Evolutionary conservation across 2,888 invertebrate genomes (phyloP).

Genomic region (Cosmia pyralina): DNA sequence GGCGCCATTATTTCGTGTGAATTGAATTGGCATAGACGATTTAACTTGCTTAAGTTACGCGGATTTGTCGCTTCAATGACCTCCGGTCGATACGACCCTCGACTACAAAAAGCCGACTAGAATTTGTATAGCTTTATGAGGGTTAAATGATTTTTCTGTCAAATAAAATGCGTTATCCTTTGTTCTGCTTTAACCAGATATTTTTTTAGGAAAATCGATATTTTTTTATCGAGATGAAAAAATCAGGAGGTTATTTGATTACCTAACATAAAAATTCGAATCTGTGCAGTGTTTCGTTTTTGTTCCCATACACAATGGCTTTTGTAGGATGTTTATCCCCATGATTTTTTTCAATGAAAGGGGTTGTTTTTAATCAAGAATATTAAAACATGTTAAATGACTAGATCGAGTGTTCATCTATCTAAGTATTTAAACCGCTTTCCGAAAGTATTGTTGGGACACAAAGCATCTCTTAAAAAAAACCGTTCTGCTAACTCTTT

Average conservation of each 20-base stretch:
- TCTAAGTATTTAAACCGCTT: not conserved
- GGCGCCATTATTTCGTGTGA: constrained; percentile 78
- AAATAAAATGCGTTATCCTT: constrained; percentile 63
- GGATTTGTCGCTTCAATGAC: constrained; percentile 71
- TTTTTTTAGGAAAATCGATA: constrained; percentile 37
- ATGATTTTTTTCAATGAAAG: constrained; percentile 6
- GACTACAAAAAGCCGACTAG: constrained; percentile 70
- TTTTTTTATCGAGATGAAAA: constrained; percentile 17
- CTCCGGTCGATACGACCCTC: constrained; percentile 66
- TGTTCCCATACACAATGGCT: constrained; percentile 2
- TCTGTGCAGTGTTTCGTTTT: constrained; percentile 19
- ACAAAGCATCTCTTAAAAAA: not conserved
- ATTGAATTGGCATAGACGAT: constrained; percentile 79
- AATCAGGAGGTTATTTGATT: constrained; percentile 9
- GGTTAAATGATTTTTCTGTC: constrained; percentile 71
- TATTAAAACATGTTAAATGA: not conserved
- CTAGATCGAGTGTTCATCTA: too few relatives aligned
- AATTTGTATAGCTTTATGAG: constrained; percentile 68
- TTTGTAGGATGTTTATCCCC: not conserved
- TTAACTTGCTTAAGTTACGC: constrained; percentile 79
- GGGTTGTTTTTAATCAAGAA: constrained; percentile 1
- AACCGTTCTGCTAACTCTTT: not conserved
- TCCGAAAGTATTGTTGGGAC: not conserved
- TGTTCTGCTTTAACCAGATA: constrained; percentile 29
- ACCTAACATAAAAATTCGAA: constrained; percentile 4